phyloP scores from a whole-genome alignment of 2,113 vertebrate genomes.

The Oreochromis spilurus region DNA sequence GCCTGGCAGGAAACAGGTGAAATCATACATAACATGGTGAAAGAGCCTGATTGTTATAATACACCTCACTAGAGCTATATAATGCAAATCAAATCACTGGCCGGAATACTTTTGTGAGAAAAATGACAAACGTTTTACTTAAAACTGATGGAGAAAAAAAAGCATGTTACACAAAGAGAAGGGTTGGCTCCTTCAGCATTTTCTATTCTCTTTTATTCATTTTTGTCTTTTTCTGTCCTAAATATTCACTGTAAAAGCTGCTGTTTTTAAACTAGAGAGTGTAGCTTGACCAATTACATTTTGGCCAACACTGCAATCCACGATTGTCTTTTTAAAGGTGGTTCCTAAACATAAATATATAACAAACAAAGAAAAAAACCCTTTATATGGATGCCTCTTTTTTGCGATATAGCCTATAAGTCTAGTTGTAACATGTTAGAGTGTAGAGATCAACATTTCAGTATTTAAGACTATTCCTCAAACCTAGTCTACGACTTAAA shows the following conservation, averaged over 20 bases:
- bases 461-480: background rate
- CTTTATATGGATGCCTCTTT: background rate
- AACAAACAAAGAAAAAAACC: rapidly evolving
- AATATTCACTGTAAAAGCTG: background rate
- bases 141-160: background rate
- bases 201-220: background rate
- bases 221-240: background rate
- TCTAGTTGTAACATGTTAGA: background rate
- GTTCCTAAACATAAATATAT: background rate
- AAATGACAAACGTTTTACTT: background rate
- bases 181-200: background rate
- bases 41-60: background rate
- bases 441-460: background rate
- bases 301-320: background rate
- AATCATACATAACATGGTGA: background rate
- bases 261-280: background rate
- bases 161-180: background rate
- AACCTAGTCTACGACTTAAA: background rate
- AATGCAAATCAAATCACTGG: background rate
- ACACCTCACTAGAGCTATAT: background rate
- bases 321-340: rapidly evolving
- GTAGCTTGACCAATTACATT: rapidly evolving
- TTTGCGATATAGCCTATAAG: background rate
- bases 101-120: background rate
- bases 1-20: background rate